Base-by-base conservation (phyloP, 1,140 invertebrate genomes). In the Plodia interpunctella region DNA sequence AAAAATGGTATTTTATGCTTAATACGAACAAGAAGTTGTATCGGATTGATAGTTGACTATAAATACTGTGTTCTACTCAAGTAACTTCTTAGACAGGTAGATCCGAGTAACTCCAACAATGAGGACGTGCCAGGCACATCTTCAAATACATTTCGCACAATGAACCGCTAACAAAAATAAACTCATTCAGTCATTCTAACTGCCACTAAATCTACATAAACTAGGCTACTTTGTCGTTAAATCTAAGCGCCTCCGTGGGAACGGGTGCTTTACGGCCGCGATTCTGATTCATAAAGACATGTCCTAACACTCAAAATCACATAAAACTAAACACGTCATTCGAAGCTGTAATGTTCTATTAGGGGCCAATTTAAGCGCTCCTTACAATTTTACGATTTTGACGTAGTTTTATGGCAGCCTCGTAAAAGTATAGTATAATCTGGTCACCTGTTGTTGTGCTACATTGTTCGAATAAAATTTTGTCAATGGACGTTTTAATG, bases 361-460 rank as follows among this genome's bases (percentile, higher is more conserved):
- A 74, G 66, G 57, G 65, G 63, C 70, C 70, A 70, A 72, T 70
- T 76, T 72, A 70, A 72, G 60, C 59, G 60, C 68, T 68, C 65
- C 72, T 76, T 69, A 74, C 72, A 65, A 74, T 76, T 83, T 83
- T 80, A 82, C 69, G 72, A 79, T 65, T 72, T 70, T 52, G 60
- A 68, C 66, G 74, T 59, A 56, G 60, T 61, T 73, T 76, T 76
- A 72, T 62, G 65, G 59, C 49, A 65, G 72, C 73, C 76, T 77
- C 74, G 74, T 83, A 83, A 76, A 75, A 83, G 13, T 44, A 44
- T 44, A 44, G 38, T n/a, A 15, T n/a, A 81, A 74, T 68, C 66
- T 72, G 80, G 83, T 83, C 81, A 83, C 79, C 79, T 83, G 83
- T 83, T 78, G 77, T 78, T 54, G 68, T 70, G 35, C 67, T 71